Evolutionary conservation across 1,140 invertebrate species (phyloP).

Genomic region (Drosophila guanche): DNA sequence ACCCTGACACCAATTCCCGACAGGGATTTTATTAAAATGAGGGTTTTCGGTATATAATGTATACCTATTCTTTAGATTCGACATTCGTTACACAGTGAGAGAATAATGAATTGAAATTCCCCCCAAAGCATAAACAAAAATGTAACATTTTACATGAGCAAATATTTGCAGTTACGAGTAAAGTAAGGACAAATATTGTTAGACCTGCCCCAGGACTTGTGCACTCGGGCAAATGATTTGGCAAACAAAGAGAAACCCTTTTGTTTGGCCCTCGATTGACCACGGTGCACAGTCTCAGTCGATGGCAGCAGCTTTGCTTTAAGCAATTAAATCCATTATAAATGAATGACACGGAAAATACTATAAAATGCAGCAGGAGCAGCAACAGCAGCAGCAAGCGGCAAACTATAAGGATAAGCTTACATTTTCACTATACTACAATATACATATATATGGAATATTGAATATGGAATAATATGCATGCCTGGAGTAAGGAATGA

Average conservation of each 20-base stretch:
- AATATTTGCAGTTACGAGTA: conserved; percentile 17
- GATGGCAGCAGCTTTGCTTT: conserved; percentile 47
- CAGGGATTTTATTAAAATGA: conserved; percentile 22
- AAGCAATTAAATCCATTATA: conserved; percentile 47
- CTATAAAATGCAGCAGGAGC: neutral
- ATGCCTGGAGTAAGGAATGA: conserved; percentile 1
- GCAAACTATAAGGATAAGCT: conserved; percentile 6
- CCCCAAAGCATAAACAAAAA: neutral
- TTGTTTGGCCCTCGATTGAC: conserved; percentile 17
- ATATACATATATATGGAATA: neutral
- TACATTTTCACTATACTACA: conserved; percentile 18
- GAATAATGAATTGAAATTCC: conserved; percentile 21
- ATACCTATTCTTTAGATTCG: conserved; percentile 2
- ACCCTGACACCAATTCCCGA: conserved; percentile 10
- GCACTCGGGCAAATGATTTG: conserved; percentile 4
- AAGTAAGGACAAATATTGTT: conserved; percentile 15
- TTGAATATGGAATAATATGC: neutral
- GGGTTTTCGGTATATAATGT: conserved; percentile 32
- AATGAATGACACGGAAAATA: conserved; percentile 14
- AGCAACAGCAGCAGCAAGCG: neutral
- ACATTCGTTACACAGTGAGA: conserved; percentile 23
- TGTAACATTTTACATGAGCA: too few relatives aligned
- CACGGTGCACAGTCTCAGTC: neutral
- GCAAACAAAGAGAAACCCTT: conserved; percentile 3
- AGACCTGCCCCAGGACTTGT: conserved; percentile 9